Conservation (phyloP, 1,140 invertebrate species). For the Triops cancriformis region DNA sequence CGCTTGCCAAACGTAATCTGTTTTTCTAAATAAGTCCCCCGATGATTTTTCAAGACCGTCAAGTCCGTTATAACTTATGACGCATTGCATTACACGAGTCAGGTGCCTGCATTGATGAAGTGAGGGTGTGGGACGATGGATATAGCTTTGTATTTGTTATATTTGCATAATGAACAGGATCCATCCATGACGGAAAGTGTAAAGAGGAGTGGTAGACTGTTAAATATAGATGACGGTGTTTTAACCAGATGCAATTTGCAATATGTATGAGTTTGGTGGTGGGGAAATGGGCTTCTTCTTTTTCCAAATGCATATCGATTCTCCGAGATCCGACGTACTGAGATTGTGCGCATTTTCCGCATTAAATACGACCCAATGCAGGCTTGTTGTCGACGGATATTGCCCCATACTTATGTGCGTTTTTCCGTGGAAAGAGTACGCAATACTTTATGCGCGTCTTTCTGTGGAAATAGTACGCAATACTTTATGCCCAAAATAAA, state of each 20-base stretch:
- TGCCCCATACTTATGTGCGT: too few species aligned
- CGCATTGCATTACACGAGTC: conserved; percentile 2
- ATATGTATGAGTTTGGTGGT: neutral
- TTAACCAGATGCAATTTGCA: neutral
- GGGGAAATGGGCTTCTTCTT: too few species aligned
- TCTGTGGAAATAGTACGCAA: too few species aligned
- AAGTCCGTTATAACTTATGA: neutral
- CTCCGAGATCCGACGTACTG: too few species aligned
- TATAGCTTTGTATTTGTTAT: neutral
- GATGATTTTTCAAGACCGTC: neutral
- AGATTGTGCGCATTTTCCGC: too few species aligned
- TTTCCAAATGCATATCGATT: too few species aligned
- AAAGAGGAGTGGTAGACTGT: conserved; percentile 9
- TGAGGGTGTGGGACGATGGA: neutral
- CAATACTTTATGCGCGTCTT: too few species aligned
- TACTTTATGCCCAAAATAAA: too few species aligned
- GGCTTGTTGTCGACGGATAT: too few species aligned
- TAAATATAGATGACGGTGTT: conserved; percentile 6
- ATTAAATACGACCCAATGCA: too few species aligned
- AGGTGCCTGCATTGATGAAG: conserved; percentile 1
- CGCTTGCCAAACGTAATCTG: neutral
- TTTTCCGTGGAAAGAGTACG: too few species aligned
- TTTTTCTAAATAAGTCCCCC: neutral
- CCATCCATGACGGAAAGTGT: neutral
- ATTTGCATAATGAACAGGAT: neutral